Conservation (phyloP, 2,113 vertebrate genomes). For the Sminthopsis crassicaudata region DNA sequence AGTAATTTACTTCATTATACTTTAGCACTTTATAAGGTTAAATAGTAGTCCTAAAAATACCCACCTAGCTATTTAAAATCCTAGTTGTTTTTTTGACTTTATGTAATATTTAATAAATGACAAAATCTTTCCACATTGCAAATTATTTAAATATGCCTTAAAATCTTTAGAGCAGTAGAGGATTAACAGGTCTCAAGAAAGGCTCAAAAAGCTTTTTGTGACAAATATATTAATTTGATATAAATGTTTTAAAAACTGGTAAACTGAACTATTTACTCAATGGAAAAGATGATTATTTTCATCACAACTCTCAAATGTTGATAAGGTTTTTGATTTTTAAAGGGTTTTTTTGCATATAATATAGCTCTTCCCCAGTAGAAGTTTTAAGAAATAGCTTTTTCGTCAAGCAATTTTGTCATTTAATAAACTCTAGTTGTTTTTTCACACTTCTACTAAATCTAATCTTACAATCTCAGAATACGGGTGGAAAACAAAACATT, state of each 20-base stretch:
- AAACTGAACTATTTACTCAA: not conserved
- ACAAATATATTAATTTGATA: not conserved
- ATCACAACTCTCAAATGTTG: not conserved
- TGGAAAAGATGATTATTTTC: not conserved
- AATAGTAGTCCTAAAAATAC: conserved; percentile 61
- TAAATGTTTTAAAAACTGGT: not conserved
- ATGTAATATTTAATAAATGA: conserved; percentile 12
- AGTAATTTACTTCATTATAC: conserved; percentile 76
- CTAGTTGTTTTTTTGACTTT: not conserved
- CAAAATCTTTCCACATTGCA: not conserved
- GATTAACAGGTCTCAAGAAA: not conserved
- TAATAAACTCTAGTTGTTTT: not conserved
- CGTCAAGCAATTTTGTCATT: not conserved
- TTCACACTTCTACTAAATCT: not conserved
- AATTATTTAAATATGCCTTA: not conserved
- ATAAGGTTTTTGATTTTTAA: not conserved
- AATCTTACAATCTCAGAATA: not conserved
- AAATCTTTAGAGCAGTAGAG: not conserved
- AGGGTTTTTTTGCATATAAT: not conserved
- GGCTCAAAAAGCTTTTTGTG: not conserved
- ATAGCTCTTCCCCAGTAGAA: not conserved
- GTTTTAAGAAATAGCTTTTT: not conserved
- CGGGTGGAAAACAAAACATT: not conserved
- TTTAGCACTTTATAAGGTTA: conserved; percentile 62
- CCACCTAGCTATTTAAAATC: conserved; percentile 45